phyloP scores from a whole-genome alignment of 2,113 vertebrate species.

The Gavialis gangeticus region DNA sequence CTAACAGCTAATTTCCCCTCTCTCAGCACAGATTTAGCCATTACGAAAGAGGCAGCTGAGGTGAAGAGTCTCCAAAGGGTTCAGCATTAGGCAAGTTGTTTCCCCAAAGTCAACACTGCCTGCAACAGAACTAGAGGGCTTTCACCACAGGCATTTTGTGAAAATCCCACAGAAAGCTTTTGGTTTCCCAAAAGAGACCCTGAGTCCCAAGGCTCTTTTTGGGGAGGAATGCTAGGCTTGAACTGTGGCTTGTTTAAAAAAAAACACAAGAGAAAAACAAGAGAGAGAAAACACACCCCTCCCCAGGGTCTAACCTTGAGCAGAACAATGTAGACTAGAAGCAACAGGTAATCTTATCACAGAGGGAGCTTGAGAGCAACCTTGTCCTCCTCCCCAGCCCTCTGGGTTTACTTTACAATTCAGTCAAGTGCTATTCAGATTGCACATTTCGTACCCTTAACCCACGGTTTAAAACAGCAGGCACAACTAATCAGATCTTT shows the following conservation, averaged over 20 bases:
- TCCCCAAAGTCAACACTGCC: rapidly evolving
- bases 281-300: background rate
- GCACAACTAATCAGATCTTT: background rate
- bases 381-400: background rate
- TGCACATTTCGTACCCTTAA: background rate
- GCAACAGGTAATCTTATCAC: background rate
- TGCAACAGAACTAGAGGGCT: rapidly evolving
- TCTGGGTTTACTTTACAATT: background rate
- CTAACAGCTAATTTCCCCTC: rapidly evolving
- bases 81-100: background rate
- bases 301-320: background rate
- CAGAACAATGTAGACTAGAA: background rate
- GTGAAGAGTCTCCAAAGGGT: background rate
- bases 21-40: background rate
- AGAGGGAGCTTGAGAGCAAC: background rate
- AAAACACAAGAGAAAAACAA: background rate
- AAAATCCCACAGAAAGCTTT: rapidly evolving
- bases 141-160: rapidly evolving
- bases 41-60: background rate
- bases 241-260: background rate
- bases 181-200: rapidly evolving
- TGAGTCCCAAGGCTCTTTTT: background rate
- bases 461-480: background rate
- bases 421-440: background rate
- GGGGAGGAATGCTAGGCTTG: background rate